A percentile compares a stretch with the other conserved stretches of the same genome.
Conservation (phyloP, 2,797 vertebrate species). For the Ibycter americanus region DNA sequence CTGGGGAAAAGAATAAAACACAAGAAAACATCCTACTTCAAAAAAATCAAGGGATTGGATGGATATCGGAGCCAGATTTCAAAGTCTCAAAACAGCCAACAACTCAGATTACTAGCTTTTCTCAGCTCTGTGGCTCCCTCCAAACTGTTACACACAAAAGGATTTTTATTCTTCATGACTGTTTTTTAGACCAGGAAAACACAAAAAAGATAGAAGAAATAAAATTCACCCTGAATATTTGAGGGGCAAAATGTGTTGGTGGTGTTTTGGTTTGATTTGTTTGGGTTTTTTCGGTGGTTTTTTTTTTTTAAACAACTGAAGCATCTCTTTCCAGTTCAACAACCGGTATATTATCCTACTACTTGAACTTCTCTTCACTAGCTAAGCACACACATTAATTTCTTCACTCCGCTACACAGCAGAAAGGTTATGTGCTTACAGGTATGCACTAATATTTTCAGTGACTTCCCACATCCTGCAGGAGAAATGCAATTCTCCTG, state of each 20-base stretch:
- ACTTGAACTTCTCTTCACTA: not conserved
- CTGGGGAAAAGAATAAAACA: not conserved
- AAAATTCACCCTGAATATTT: not conserved
- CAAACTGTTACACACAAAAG: not conserved
- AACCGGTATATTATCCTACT: not conserved
- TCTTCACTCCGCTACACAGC: not conserved
- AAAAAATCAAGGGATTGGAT: not conserved
- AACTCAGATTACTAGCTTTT: not conserved
- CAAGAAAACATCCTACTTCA: not conserved
- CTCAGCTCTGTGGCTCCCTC: not conserved
- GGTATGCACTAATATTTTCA: slow-evolving; percentile 23
- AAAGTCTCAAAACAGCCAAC: not conserved
- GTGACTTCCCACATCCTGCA: not conserved
- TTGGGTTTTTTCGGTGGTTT: not conserved
- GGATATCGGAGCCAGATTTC: not conserved
- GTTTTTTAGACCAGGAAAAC: not conserved
- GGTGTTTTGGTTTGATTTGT: not conserved
- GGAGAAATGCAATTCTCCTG: not conserved
- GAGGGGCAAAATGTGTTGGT: not conserved
- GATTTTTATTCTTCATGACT: not conserved
- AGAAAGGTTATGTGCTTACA: not conserved
- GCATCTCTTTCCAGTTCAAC: not conserved
- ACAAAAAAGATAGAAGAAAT: not conserved
- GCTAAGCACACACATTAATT: not conserved
- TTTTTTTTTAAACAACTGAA: not conserved